Conservation (phyloP, 2,888 invertebrate species). For the Synergus gifuensis region DNA sequence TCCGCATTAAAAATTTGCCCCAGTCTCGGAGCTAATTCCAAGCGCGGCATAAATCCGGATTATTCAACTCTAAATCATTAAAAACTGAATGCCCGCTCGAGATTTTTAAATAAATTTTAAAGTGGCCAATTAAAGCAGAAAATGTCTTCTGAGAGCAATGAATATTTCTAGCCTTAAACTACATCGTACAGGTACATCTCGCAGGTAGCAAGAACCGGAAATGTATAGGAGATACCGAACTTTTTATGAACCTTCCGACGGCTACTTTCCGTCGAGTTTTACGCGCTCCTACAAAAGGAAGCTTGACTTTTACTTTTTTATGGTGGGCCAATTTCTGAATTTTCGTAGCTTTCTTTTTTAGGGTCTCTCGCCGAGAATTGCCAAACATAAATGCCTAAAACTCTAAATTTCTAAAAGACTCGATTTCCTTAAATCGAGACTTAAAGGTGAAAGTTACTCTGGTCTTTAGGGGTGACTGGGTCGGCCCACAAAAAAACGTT, state of each 20-base stretch:
- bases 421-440: constrained; percentile 55
- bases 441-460: constrained; percentile 33
- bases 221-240: constrained; percentile 28
- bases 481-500: constrained; percentile 41
- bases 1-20: neutral
- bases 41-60: neutral
- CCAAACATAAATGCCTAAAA: neutral
- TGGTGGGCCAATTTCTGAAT: constrained; percentile 48
- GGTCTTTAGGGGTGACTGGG: constrained; percentile 44
- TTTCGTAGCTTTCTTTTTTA: constrained; percentile 46
- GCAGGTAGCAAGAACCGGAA: constrained; percentile 32
- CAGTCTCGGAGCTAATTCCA: neutral
- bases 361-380: constrained; percentile 41
- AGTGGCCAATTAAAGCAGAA: constrained; percentile 28
- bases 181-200: constrained; percentile 33
- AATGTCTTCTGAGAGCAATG: constrained; percentile 19
- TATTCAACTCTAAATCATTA: neutral
- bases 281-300: constrained; percentile 47
- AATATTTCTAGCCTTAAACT: constrained; percentile 11
- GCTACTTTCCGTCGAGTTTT: constrained; percentile 55
- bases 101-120: constrained; percentile 25
- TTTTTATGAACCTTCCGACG: constrained; percentile 50
- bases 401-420: neutral
- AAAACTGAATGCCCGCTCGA: neutral
- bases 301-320: constrained; percentile 63